Evolutionary conservation across 2,888 invertebrate genomes (phyloP).

Genomic region (Lycaena phlaeas): DNA sequence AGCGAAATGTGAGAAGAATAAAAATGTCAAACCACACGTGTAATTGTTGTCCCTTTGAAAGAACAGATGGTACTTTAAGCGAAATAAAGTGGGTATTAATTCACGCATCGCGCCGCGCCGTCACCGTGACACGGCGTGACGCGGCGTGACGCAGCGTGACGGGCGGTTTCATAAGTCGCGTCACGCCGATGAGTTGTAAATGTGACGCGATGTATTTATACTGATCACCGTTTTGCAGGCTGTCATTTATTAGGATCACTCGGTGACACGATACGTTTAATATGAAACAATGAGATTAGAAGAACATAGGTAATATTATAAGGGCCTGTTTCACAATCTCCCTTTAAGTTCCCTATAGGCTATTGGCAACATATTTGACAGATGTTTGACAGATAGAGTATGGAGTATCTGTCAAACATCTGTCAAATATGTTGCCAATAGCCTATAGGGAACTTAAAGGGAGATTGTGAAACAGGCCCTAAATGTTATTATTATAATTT

Average conservation of each 20-base stretch:
- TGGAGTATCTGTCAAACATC: too few relatives aligned
- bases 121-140: constrained; percentile 43
- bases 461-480: too few relatives aligned
- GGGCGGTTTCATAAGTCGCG: constrained; percentile 36
- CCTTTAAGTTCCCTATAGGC: too few relatives aligned
- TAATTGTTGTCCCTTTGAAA: constrained; percentile 1
- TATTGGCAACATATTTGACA: too few relatives aligned
- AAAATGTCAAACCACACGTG: neutral
- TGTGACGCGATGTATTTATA: constrained; percentile 36
- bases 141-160: constrained; percentile 18
- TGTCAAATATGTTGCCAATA: too few relatives aligned
- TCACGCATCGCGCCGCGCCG: constrained; percentile 19
- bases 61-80: constrained; percentile 8
- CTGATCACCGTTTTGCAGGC: constrained; percentile 10
- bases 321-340: too few relatives aligned
- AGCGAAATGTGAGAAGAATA: too few relatives aligned
- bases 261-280: neutral
- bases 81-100: constrained; percentile 12
- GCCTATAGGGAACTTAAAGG: too few relatives aligned
- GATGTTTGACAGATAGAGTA: too few relatives aligned
- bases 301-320: too few relatives aligned
- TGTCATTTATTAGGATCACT: constrained; percentile 8
- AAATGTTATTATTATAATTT: too few relatives aligned
- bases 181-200: constrained; percentile 40
- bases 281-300: neutral